These are phyloP conservation scores for Fukomys damarensis DNA, from an alignment of 2,113 vertebrate genomes.

Conservation along the genomic window DNA sequence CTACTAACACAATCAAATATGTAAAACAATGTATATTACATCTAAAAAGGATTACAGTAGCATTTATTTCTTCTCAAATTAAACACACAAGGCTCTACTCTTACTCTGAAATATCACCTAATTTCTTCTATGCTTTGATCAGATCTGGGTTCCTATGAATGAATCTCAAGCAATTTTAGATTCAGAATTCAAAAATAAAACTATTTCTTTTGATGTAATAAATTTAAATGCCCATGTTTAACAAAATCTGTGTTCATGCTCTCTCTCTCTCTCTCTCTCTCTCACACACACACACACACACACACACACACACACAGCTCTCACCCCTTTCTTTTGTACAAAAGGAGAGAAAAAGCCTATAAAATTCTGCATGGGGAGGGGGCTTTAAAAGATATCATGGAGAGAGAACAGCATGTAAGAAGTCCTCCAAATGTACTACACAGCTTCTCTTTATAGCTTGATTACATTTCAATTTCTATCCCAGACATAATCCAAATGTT, in stretches of 20 bases:
- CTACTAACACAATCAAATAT: slow-evolving; percentile 53
- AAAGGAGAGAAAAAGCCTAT: slow-evolving; percentile 47
- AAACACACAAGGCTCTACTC: slow-evolving; percentile 24
- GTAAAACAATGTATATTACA: slow-evolving; percentile 12
- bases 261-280: background rate
- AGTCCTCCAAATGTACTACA: background rate
- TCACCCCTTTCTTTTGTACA: slow-evolving; percentile 34
- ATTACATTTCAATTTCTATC: slow-evolving; percentile 30
- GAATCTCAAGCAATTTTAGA: slow-evolving; percentile 51
- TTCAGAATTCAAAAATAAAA: slow-evolving; percentile 64
- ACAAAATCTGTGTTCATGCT: background rate
- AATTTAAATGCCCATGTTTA: slow-evolving; percentile 41
- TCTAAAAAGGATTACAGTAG: slow-evolving; percentile 10
- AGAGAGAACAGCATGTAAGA: slow-evolving; percentile 34
- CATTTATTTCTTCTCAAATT: slow-evolving; percentile 27
- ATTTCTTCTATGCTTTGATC: slow-evolving; percentile 40
- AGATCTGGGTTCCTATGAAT: slow-evolving; percentile 20
- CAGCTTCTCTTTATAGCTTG: slow-evolving; percentile 31
- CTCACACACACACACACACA: background rate
- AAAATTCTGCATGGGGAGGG: slow-evolving; percentile 14
- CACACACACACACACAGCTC: background rate
- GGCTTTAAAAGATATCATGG: background rate
- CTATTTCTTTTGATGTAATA: slow-evolving; percentile 48
- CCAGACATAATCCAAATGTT: slow-evolving; percentile 25
- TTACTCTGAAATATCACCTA: slow-evolving; percentile 48